Evolutionary conservation across 2,113 vertebrate species (phyloP).

Genomic region (Engystomops pustulosus): DNA sequence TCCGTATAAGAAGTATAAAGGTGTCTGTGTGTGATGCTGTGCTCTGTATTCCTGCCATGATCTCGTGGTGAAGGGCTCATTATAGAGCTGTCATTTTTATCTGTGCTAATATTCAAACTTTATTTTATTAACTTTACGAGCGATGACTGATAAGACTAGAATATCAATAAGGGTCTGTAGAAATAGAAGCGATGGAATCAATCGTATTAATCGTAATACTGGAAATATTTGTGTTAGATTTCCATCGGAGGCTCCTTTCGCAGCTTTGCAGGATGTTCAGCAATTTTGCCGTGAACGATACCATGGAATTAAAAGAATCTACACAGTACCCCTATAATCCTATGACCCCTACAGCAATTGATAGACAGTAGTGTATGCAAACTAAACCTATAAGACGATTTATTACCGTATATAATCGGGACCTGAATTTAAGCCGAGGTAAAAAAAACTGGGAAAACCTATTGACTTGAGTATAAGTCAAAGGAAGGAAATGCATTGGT

Average conservation of each 20-base stretch:
- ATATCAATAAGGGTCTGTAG: slow-evolving; percentile 35
- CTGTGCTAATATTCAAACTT: slow-evolving; percentile 49
- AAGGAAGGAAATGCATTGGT: too few relatives aligned
- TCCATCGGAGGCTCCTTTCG: neutral
- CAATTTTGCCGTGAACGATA: too few relatives aligned
- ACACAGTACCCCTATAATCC: too few relatives aligned
- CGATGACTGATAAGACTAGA: neutral
- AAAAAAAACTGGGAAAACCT: too few relatives aligned
- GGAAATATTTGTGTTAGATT: neutral
- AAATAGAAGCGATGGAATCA: neutral
- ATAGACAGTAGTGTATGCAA: too few relatives aligned
- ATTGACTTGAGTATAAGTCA: too few relatives aligned
- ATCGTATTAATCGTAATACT: neutral
- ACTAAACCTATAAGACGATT: too few relatives aligned
- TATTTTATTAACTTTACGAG: slow-evolving; percentile 45
- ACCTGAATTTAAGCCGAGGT: too few relatives aligned
- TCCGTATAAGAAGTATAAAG: slow-evolving; percentile 16
- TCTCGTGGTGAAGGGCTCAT: slow-evolving; percentile 37
- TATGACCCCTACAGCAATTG: too few relatives aligned
- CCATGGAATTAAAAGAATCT: too few relatives aligned
- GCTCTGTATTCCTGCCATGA: slow-evolving; percentile 19
- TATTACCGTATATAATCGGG: too few relatives aligned
- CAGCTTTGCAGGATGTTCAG: too few relatives aligned
- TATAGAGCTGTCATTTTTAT: slow-evolving; percentile 55
- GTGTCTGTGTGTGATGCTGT: neutral